A percentile compares a stretch with the other conserved stretches of the same genome.
phyloP scores from a whole-genome alignment of 2,113 vertebrate species.

The Dipodomys stephensi region DNA sequence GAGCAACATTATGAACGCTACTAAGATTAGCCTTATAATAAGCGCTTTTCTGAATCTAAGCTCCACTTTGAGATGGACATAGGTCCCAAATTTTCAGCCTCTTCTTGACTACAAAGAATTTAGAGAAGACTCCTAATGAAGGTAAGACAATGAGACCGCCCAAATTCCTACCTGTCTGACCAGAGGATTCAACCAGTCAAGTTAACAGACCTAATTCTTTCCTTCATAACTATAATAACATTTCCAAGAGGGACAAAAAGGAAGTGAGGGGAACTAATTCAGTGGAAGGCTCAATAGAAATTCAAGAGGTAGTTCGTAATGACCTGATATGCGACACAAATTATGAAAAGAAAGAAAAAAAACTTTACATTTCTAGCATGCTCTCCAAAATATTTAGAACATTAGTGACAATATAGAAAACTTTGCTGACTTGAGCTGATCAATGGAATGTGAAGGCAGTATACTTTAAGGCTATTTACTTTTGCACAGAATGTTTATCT shows the following conservation, averaged over 20 bases:
- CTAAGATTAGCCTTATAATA: conserved; percentile 61
- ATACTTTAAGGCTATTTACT: conserved; percentile 90
- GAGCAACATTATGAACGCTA: conserved; percentile 60
- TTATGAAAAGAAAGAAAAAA: conserved; percentile 73
- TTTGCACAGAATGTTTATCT: conserved; percentile 88
- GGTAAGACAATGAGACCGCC: conserved; percentile 76
- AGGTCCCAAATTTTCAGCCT: not conserved
- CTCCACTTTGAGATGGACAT: not conserved
- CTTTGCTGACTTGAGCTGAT: conserved; percentile 89
- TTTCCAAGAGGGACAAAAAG: conserved; percentile 80
- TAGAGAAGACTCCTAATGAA: conserved; percentile 79
- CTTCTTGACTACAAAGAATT: conserved; percentile 63
- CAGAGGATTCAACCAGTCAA: conserved; percentile 63
- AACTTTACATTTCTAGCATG: conserved; percentile 81
- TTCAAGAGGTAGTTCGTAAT: conserved; percentile 85
- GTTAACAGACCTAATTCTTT: conserved; percentile 79
- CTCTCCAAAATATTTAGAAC: conserved; percentile 88
- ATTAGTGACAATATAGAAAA: conserved; percentile 86
- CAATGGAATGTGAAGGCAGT: conserved; percentile 91
- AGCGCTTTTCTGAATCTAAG: conserved; percentile 32
- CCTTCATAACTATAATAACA: conserved; percentile 77
- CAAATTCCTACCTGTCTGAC: conserved; percentile 19
- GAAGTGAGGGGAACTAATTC: conserved; percentile 81
- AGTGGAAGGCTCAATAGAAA: conserved; percentile 84
- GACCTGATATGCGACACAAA: conserved; percentile 82